A percentile compares a stretch with the other conserved stretches of the same genome.
Evolutionary conservation across 2,797 vertebrate species (phyloP).

Genomic region (Tachyglossus aculeatus): DNA sequence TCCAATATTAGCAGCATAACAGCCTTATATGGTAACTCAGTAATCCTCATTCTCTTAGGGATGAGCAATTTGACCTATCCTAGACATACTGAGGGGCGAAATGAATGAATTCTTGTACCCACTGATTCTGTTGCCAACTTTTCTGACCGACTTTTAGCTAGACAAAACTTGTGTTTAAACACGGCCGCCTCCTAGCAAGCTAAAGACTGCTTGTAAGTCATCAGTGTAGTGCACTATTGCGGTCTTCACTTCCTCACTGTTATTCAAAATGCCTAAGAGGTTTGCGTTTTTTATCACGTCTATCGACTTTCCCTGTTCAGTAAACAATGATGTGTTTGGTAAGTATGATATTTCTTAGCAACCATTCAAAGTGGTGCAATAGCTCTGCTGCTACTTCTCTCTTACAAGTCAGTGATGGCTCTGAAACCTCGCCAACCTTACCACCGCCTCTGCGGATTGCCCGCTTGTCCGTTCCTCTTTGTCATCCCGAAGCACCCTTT

Average conservation of each 20-base stretch:
- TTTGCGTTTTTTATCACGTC: constrained; percentile 30
- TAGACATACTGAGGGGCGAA: not conserved
- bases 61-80: not conserved
- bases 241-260: constrained; percentile 28
- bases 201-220: constrained; percentile 15
- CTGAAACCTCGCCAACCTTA: constrained; percentile 41
- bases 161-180: constrained; percentile 18
- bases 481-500: constrained; percentile 15
- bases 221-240: constrained; percentile 4
- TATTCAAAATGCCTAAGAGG: constrained; percentile 17
- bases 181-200: constrained; percentile 15
- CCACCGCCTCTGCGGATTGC: constrained; percentile 31
- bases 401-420: constrained; percentile 52
- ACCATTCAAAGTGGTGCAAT: constrained; percentile 49
- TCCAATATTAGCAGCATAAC: constrained; percentile 10
- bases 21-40: not conserved
- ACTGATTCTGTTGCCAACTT: constrained; percentile 16
- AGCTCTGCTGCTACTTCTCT: constrained; percentile 53
- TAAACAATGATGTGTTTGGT: constrained; percentile 39
- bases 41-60: not conserved
- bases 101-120: constrained; percentile 31
- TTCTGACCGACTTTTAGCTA: constrained; percentile 25
- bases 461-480: constrained; percentile 18
- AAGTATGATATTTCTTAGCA: constrained; percentile 40
- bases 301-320: constrained; percentile 19